Percentiles rank a stretch among this genome's conserved stretches.
phyloP scores from a whole-genome alignment of 1,140 invertebrate species.

The Drosophila seguyi region DNA sequence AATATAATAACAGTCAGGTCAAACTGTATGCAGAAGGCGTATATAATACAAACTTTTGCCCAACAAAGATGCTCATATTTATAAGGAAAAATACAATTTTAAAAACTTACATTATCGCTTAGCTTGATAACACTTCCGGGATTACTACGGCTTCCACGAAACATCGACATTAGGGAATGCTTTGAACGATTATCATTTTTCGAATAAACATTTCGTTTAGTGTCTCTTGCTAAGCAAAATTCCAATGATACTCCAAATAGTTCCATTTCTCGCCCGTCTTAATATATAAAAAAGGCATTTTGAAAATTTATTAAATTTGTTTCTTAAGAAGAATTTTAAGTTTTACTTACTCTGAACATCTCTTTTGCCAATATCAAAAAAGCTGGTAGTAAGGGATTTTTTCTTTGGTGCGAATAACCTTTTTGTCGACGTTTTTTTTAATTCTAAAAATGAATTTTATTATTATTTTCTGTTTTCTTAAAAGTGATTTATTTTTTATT shows the following conservation, averaged over 20 bases:
- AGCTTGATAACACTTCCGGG: slow-evolving; percentile 50
- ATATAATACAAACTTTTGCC: not conserved
- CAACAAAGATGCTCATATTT: not conserved
- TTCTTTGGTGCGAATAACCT: slow-evolving; percentile 91
- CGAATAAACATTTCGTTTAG: slow-evolving; percentile 23
- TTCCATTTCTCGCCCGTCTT: slow-evolving; percentile 39
- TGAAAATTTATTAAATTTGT: not conserved
- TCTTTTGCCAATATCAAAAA: slow-evolving; percentile 91
- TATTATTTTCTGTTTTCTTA: no score
- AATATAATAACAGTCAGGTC: no score
- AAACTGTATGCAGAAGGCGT: not conserved
- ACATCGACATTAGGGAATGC: slow-evolving; percentile 64
- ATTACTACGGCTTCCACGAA: slow-evolving; percentile 40
- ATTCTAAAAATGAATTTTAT: slow-evolving; percentile 31
- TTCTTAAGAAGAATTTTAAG: not conserved
- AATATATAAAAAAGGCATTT: not conserved
- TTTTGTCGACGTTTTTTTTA: slow-evolving; percentile 88
- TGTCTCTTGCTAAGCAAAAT: slow-evolving; percentile 93
- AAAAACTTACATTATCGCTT: slow-evolving; percentile 58
- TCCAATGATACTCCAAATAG: slow-evolving; percentile 94
- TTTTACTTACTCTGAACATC: slow-evolving; percentile 89
- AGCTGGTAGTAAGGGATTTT: slow-evolving; percentile 93
- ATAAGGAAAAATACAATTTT: not conserved
- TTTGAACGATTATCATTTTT: slow-evolving; percentile 49
- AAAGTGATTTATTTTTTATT: not conserved